Conservation (phyloP, 2,888 invertebrate species). For the Tetramorium bicarinatum region DNA sequence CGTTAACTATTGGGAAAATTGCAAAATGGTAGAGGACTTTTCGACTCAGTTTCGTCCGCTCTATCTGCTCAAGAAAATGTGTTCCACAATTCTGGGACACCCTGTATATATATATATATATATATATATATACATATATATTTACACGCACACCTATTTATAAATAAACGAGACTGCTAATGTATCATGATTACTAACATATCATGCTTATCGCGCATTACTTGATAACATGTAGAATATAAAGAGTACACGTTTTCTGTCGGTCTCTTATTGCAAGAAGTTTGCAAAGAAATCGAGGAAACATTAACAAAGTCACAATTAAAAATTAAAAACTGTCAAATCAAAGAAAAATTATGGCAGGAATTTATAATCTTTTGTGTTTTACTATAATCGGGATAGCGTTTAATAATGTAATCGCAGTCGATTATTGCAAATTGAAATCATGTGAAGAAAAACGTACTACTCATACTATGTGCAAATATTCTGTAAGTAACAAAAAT, state of each 20-base stretch:
- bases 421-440: slow-evolving; percentile 54
- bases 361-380: neutral
- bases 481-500: slow-evolving; percentile 51
- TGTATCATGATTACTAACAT: neutral
- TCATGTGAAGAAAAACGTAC: neutral
- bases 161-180: neutral
- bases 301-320: neutral
- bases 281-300: neutral
- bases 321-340: neutral
- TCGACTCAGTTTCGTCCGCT: no score
- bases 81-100: no score
- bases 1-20: no score
- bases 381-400: neutral
- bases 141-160: no score
- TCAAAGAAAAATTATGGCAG: neutral
- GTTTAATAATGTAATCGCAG: neutral
- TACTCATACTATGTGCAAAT: slow-evolving; percentile 62
- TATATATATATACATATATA: no score
- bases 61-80: no score
- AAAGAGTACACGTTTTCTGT: neutral
- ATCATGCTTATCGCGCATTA: neutral
- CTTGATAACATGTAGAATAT: slow-evolving; percentile 8
- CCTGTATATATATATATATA: no score
- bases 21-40: no score
- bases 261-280: neutral